Evolutionary conservation across 2,888 invertebrate genomes (phyloP).

Genomic region (Petrolisthes cinctipes): DNA sequence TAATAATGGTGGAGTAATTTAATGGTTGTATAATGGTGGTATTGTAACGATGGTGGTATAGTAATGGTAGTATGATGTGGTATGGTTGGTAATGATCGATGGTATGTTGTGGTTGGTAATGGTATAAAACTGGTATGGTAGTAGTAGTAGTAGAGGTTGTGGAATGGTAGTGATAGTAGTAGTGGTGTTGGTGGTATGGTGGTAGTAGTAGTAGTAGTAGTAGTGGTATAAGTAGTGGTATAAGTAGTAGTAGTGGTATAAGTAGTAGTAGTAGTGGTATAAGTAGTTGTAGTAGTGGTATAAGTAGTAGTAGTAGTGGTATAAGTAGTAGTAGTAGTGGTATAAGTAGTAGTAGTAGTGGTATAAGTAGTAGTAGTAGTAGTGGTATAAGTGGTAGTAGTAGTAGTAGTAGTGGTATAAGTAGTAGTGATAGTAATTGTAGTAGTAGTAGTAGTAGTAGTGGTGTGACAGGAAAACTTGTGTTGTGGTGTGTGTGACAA

Average conservation of each 20-base stretch:
- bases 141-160: neutral
- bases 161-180: neutral
- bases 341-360: constrained; percentile 16
- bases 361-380: neutral
- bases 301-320: constrained; percentile 11
- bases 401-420: no score
- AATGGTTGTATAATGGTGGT: neutral
- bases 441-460: no score
- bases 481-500: no score
- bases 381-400: neutral
- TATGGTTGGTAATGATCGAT: no score
- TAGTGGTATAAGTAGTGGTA: constrained; percentile 17
- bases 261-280: no score
- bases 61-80: no score
- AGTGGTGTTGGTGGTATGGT: neutral
- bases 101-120: no score
- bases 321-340: constrained; percentile 16
- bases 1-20: no score
- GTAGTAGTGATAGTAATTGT: no score
- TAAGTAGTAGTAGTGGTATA: neutral
- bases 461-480: no score
- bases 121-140: neutral
- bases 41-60: neutral
- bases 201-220: neutral
- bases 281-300: neutral